Base-by-base conservation (phyloP, 2,888 invertebrate genomes). In the Caenorhabditis uteleia region DNA sequence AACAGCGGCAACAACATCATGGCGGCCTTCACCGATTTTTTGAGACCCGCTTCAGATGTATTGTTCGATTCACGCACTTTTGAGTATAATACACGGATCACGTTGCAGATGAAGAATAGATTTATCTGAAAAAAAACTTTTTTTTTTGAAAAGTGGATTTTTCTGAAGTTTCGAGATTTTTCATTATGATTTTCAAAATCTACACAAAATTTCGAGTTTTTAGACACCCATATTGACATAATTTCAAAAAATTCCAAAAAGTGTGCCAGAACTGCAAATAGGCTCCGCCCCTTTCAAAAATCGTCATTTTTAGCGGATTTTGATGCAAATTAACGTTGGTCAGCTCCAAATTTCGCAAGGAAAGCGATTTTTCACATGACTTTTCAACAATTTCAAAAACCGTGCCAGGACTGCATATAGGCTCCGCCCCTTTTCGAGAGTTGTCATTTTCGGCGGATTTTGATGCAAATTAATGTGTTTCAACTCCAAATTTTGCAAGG, bases 11-110 rank as follows among this genome's bases (percentile, higher is more conserved):
- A 79, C 21, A 86, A 74, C 68, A 86, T 84, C 56, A 86, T 78
- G 8, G 86, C 86, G 1, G 86, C 86, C 70, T 86, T 86, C 4
- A 86, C 85, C 23, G 85, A 85, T 76, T 87, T 86, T 68, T 85
- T 84, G 64, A 86, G 83, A n/a, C 84, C 83, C 31, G 84, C 82
- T 70, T 86, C 86, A 33, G 84, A 84, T 18, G 76, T 70, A 29
- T 84, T 83, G 59, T 84, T 83, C 27, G 84, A 84, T 55, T 85
- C 85, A 43, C 84, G 73, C 20, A 86, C 79, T 72, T 86, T 86
- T 48, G 82, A 79, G 70, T 86, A 85, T 33, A 86, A 75, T 8
- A 87, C 85, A 45, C 86, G 84, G 21, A 87, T 84, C 14, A 86
- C 85, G 69, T 87, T 87, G 49, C 84, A 75, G 38, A 87, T 77